Base-by-base conservation (phyloP, 2,113 vertebrate genomes). In the Centropus bengalensis region DNA sequence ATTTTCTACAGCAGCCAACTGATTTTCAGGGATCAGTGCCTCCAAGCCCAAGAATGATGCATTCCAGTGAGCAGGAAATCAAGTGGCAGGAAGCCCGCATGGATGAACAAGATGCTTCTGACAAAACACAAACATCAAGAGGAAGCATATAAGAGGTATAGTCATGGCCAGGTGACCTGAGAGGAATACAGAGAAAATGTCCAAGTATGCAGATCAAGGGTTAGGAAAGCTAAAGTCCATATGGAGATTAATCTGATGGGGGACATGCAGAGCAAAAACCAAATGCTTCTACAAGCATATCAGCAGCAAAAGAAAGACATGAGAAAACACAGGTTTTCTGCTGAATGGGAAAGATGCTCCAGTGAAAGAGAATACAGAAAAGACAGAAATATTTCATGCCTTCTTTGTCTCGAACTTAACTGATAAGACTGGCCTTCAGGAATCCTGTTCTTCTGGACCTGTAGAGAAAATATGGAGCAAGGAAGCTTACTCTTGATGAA, bases 21-120 rank as follows among this genome's bases (percentile, higher is more conserved):
- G 51, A 67, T 93, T 90, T 88, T 70, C 79, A 67, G n/a, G 66
- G 60, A 85, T 74, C 17, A 82, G 18, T 9, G 74, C 13, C 56
- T 92, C 66, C 42, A 91, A 87, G 36, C n/a, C 8, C n/a, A 78
- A 82, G 51, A 95, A 52, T 24, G 8, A 58, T 28, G 36, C 27
- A 66, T 78, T 74, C 11, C 42, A 74, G 22, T 60, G 40, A 77
- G 22, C 32, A 64, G 33, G 14, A 91, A 96, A 86, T 64, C 49
- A 69, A 89, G 38, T 51, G 44, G 36, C 73, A 68, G 54, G 27
- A 71, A 89, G 40, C 12, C 38, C 68, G 19, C 49, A 52, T 55
- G 36, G 20, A n/a, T 51, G 47, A 51, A 36, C 17, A 68, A 76
- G 32, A 56, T 91, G 11, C 3, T 64, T 4, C 32, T 32, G 63